phyloP scores from a whole-genome alignment of 2,888 invertebrate species.

The Apodemia zela region DNA sequence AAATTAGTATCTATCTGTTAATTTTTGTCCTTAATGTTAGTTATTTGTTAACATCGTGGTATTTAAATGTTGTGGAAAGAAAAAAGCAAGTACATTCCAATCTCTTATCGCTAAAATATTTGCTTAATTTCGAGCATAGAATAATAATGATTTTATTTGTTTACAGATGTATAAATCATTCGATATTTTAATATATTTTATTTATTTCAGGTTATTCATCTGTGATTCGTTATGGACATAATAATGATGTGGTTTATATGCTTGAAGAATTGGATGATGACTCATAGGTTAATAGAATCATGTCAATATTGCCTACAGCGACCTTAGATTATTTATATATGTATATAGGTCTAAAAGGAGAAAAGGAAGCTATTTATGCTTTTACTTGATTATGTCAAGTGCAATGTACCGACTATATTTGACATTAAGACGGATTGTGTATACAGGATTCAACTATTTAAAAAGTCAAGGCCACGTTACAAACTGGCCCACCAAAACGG shows the following conservation, averaged over 20 bases:
- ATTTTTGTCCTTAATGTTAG: neutral
- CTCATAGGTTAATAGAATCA: slow-evolving; percentile 12
- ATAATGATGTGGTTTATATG: slow-evolving; percentile 84
- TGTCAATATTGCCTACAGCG: neutral
- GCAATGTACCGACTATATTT: too few relatives aligned
- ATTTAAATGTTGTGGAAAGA: slow-evolving; percentile 2
- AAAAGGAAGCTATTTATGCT: too few relatives aligned
- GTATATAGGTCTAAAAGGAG: too few relatives aligned
- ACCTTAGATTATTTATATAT: neutral
- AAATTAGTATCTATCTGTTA: neutral
- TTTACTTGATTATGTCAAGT: too few relatives aligned
- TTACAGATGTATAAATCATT: slow-evolving; percentile 19
- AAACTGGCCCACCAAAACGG: too few relatives aligned
- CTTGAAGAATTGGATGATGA: slow-evolving; percentile 61
- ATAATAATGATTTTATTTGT: slow-evolving; percentile 13
- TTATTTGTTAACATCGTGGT: neutral
- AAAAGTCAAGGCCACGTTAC: too few relatives aligned
- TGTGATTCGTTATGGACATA: slow-evolving; percentile 82
- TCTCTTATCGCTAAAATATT: slow-evolving; percentile 30
- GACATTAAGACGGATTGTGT: too few relatives aligned
- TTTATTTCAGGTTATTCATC: slow-evolving; percentile 56
- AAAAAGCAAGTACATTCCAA: slow-evolving; percentile 46
- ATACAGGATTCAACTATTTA: too few relatives aligned
- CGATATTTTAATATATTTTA: slow-evolving; percentile 28
- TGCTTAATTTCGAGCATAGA: neutral